Base-by-base conservation (phyloP, 1,140 invertebrate genomes). In the Lordiphosa mommai region DNA sequence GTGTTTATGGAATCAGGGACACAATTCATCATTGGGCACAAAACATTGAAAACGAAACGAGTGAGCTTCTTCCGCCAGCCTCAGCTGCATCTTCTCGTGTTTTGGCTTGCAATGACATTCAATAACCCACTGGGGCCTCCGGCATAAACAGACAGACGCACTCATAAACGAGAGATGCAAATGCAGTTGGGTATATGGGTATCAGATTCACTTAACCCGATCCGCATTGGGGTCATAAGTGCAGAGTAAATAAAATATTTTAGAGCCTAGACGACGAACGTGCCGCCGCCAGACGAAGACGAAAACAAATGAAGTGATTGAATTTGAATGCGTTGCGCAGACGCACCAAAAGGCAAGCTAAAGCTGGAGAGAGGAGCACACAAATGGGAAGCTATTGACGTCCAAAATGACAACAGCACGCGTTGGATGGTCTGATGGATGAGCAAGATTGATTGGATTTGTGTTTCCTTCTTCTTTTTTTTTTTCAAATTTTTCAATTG, bases 181-280 rank as follows among this genome's bases (percentile, higher is more conserved):
- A 23, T 23, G 20, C 20, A 23, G 38, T 30, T 13, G 30, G 30
- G 29, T 27, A 32, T 67, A 60, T 52, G 56, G 56, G 50, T 82
- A 84, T 84, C 77, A 65, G 77, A 84, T 84, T 84, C 77, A 84
- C 77, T 84, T 84, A 84, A 84, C 77, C 68, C 77, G 60, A 72
- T 84, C 77, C 43, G 61, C 77, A 71, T 72, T 64, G 72, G 68
- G 77, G 77, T 84, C 77, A 84, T 77, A 77, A 84, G 77, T 72
- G 77, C 77, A 84, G 77, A 76, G 77, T 84, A 84, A 84, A 84
- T 84, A 84, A 84, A 84, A 72, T 70, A 82, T 74, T 84, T 70
- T 70, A 55, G 57, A 61, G 71, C 71, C 67, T 52, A 43, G 40
- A 13, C 52, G 17, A 40, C 61, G 63, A 66, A 66, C 63, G 63